phyloP scores from a whole-genome alignment of 2,797 vertebrate species.

The Platalea minor region DNA sequence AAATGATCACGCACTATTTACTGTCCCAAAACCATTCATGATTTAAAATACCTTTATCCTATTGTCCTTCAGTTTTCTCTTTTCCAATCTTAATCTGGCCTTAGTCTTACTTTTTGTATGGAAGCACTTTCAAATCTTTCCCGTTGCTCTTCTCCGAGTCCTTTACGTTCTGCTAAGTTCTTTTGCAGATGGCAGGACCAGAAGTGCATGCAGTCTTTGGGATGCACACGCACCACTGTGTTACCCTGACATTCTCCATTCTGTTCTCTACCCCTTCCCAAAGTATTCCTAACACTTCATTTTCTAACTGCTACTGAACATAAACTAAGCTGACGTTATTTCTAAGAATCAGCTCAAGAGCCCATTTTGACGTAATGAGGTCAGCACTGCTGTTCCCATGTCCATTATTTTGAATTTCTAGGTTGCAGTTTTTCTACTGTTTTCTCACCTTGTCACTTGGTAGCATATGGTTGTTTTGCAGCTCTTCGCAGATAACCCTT shows the following conservation, averaged over 20 bases:
- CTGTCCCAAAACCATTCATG: neutral
- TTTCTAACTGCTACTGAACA: neutral
- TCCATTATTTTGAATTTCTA: neutral
- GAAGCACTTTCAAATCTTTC: neutral
- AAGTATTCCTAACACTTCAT: neutral
- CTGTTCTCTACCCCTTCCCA: neutral
- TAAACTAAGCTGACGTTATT: neutral
- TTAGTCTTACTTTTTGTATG: neutral
- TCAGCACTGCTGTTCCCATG: neutral
- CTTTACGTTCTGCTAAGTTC: neutral
- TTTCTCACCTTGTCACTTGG: conserved; percentile 18
- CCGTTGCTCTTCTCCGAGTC: neutral
- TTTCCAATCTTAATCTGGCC: neutral
- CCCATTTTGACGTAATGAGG: neutral
- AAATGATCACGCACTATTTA: neutral
- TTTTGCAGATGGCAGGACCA: neutral
- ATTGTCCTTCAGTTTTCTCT: neutral
- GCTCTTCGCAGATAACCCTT: neutral
- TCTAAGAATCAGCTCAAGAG: neutral
- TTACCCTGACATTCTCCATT: neutral
- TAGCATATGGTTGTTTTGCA: neutral
- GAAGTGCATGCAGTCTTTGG: neutral
- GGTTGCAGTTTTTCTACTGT: neutral
- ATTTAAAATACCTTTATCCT: neutral
- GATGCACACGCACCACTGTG: neutral